Evolutionary conservation across 2,113 vertebrate genomes (phyloP).

Genomic region (Callipepla californica): DNA sequence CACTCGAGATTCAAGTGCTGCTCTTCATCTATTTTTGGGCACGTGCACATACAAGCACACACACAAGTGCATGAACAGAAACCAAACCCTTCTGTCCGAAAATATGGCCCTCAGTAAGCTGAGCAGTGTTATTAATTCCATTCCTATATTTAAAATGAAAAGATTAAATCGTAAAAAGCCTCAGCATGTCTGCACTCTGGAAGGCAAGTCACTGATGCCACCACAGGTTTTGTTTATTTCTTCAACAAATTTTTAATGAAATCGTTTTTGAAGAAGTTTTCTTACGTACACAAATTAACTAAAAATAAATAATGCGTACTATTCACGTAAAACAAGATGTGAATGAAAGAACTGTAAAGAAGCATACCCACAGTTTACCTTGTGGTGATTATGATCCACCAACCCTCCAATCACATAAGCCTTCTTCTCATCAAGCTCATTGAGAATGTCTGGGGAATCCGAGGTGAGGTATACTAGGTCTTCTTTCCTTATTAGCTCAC

Average conservation of each 20-base stretch:
- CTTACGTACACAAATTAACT: background rate
- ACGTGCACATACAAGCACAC: background rate
- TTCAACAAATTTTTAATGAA: background rate
- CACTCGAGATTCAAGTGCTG: background rate
- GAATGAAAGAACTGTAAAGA: background rate
- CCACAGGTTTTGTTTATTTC: background rate
- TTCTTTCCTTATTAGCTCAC: slow-evolving; percentile 86
- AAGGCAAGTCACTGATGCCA: background rate
- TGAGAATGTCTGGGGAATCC: slow-evolving; percentile 92
- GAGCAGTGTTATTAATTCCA: background rate
- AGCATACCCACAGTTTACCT: slow-evolving; percentile 79
- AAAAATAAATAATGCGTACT: background rate
- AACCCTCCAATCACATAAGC: slow-evolving; percentile 96
- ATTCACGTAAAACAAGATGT: background rate
- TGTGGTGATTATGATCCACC: slow-evolving; percentile 98
- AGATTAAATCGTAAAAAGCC: background rate
- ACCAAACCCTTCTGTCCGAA: slow-evolving; percentile 17
- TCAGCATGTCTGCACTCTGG: background rate
- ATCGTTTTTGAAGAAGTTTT: background rate
- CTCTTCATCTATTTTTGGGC: background rate
- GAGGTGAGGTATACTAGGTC: slow-evolving; percentile 96
- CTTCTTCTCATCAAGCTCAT: slow-evolving; percentile 89
- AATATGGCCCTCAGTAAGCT: background rate
- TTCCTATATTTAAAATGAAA: slow-evolving; percentile 19
- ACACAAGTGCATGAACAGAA: background rate